These are phyloP conservation scores for Todiramphus chloris DNA, from an alignment of 2,113 vertebrate genomes.

Conservation along the genomic window DNA sequence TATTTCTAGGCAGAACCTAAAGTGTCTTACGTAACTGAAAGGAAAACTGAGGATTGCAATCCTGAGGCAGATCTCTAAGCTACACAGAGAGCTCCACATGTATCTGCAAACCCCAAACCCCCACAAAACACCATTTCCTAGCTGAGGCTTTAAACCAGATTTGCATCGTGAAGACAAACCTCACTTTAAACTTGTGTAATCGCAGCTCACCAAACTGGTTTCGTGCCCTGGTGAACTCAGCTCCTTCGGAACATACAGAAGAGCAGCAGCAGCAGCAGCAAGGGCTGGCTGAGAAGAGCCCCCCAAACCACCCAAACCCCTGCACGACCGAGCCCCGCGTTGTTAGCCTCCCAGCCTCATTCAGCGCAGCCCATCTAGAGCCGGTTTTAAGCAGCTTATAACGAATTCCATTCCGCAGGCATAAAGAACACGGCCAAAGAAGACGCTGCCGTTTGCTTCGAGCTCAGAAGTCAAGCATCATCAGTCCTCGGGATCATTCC, in stretches of 20 bases:
- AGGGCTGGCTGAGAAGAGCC: not conserved
- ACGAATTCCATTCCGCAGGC: fast-evolving
- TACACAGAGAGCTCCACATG: fast-evolving
- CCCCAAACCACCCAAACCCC: fast-evolving
- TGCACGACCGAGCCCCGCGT: fast-evolving
- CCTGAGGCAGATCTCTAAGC: fast-evolving
- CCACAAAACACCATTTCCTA: not conserved
- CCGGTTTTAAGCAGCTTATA: fast-evolving
- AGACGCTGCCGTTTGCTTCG: fast-evolving
- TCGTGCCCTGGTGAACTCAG: not conserved
- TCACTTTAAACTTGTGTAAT: fast-evolving
- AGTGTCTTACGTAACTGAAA: not conserved
- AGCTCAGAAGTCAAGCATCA: not conserved
- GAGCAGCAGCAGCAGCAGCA: fast-evolving
- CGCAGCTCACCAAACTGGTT: fast-evolving
- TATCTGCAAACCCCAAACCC: not conserved
- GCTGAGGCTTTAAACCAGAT: not conserved
- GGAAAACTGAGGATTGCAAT: not conserved
- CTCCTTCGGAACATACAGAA: fast-evolving
- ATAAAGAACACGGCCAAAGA: fast-evolving
- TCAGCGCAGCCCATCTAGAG: fast-evolving
- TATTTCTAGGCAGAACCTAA: not conserved
- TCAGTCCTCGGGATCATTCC: fast-evolving
- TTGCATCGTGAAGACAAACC: fast-evolving
- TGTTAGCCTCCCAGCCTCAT: fast-evolving